phyloP scores from a whole-genome alignment of 53 echinoderm and acorn worm species.

The Astropecten irregularis region DNA sequence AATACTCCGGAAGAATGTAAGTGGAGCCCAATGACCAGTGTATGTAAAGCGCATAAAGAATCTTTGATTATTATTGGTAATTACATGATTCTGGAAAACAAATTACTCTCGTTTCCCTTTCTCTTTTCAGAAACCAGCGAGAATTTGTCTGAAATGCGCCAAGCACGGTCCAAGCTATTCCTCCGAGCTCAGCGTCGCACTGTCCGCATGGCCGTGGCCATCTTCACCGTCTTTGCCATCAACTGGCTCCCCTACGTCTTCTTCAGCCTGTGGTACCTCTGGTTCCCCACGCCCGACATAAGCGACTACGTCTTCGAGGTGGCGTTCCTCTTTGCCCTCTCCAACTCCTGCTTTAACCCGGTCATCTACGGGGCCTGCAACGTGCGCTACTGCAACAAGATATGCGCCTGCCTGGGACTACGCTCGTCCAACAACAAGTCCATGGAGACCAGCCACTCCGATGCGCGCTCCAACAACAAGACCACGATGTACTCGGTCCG shows the following conservation, averaged over 20 bases:
- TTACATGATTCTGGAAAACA: no score
- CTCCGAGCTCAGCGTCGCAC: conserved; percentile 93
- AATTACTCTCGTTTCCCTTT: no score
- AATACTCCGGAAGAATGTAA: no score
- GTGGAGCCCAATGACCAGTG: no score
- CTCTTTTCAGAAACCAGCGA: conserved; percentile 70
- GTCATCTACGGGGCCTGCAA: conserved; percentile 92
- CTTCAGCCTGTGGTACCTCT: conserved; percentile 62
- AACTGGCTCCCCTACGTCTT: conserved; percentile 93
- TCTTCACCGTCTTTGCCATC: conserved; percentile 83
- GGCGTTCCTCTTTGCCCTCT: conserved; percentile 75
- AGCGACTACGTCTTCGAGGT: conserved; percentile 56
- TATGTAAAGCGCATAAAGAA: no score
- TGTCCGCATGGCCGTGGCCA: conserved; percentile 89
- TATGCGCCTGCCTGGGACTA: conserved; percentile 68
- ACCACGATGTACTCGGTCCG: conserved; percentile 78
- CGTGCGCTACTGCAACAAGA: conserved; percentile 75
- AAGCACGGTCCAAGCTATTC: conserved; percentile 87
- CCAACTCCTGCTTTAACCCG: conserved; percentile 96
- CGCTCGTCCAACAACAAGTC: conserved; percentile 5
- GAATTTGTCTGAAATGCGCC: conserved; percentile 70
- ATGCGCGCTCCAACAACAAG: conserved; percentile 69
- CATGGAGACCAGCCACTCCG: conserved; percentile 37
- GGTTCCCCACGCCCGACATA: conserved; percentile 17
- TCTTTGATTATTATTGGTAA: no score